Conservation (phyloP, 64 coral and sea anemone genomes). For the Catalaphyllia jardinei region DNA sequence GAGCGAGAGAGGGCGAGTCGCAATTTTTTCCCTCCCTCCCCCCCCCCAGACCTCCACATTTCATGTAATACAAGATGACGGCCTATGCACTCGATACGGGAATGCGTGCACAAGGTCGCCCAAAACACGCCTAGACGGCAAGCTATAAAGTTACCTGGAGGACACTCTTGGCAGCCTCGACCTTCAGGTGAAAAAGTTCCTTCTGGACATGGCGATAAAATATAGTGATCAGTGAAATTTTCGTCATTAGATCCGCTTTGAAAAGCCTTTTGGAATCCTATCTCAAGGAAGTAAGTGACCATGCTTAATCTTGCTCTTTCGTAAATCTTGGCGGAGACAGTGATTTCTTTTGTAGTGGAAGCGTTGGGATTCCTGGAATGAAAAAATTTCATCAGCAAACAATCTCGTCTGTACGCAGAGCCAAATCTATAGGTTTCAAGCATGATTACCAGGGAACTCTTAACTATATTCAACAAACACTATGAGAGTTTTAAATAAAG, state of each 20-base stretch:
- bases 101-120: no score
- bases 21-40: no score
- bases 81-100: no score
- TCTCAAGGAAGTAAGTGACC: background rate
- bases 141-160: background rate
- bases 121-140: no score
- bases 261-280: background rate
- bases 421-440: no score
- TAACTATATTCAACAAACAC: no score
- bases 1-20: no score
- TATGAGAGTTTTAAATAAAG: no score
- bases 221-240: background rate
- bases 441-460: no score
- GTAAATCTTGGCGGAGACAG: background rate
- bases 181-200: background rate
- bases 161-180: background rate
- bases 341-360: background rate
- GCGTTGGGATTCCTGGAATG: slow-evolving; percentile 5
- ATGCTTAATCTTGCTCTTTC: background rate
- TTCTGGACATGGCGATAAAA: background rate
- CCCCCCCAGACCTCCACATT: no score
- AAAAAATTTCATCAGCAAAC: background rate
- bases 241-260: background rate
- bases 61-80: no score
- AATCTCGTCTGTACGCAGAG: no score